A percentile compares a stretch with the other conserved stretches of the same genome.
Evolutionary conservation across 2,888 invertebrate species (phyloP).

Genomic region (Microchrysa polita): DNA sequence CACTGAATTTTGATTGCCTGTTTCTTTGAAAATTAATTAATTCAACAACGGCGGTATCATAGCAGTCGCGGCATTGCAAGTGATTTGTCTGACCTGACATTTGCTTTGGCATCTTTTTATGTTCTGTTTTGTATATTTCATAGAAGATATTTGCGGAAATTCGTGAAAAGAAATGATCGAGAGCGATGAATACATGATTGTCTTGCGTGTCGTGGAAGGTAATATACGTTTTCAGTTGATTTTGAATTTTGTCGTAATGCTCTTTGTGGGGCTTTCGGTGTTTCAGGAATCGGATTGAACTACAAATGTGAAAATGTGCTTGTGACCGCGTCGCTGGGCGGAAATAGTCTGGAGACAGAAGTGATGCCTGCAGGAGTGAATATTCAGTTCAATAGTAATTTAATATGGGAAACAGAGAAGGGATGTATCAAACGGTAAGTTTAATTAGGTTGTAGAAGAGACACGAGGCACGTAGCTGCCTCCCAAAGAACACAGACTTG

Average conservation of each 20-base stretch:
- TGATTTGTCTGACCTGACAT: too few species aligned
- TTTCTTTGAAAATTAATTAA: too few species aligned
- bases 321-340: constrained; percentile 72
- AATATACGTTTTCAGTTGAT: constrained; percentile 1
- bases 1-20: neutral
- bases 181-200: constrained; percentile 57
- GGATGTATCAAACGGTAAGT: constrained; percentile 72
- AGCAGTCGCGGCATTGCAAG: too few species aligned
- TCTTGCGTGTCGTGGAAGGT: constrained; percentile 61
- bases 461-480: too few species aligned
- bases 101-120: constrained; percentile 11
- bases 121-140: neutral
- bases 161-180: constrained; percentile 18
- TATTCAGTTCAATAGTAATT: constrained; percentile 76
- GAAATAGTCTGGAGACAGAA: constrained; percentile 75
- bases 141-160: constrained; percentile 11
- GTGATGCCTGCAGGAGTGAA: constrained; percentile 68
- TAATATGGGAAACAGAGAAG: constrained; percentile 83
- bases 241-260: constrained; percentile 53
- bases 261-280: constrained; percentile 1
- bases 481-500: too few species aligned
- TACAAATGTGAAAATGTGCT: constrained; percentile 68
- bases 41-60: neutral
- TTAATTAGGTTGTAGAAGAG: neutral
- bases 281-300: constrained; percentile 69